Base-by-base conservation (phyloP, 2,113 vertebrate genomes). In the Lepidiolamprologus cunningtoni region DNA sequence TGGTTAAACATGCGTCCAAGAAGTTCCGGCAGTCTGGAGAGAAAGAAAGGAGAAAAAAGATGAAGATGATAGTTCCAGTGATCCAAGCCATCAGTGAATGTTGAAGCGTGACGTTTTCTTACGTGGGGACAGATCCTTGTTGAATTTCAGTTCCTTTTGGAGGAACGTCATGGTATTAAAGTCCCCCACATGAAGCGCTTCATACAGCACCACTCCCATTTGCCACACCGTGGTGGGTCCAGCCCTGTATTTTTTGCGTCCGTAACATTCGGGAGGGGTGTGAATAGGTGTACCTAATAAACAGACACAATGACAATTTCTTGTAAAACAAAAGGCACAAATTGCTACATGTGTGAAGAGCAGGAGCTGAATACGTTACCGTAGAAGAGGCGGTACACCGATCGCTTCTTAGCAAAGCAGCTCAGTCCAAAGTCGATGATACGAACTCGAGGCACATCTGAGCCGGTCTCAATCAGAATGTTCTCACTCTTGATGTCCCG, bases 381-480 rank as follows among this genome's bases (percentile, higher is more conserved):
- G 1, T 23, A 23, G 23, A 23, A 23, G 23, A 23, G 3, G 23
- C 23, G 23, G 23, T 23, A 23, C 23, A 23, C 23, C 23, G 23
- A 23, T 23, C 23, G 23, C 23, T 23, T 3, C 23, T 3, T 23
- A 23, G 23, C 23, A 23, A 23, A 23, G 23, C 23, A 23, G 23
- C 23, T 23, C 23, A 23, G 23, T 23, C 23, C 23, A 23, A 23
- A 23, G 23, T 23, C 23, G 3, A 23, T 23, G 23, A 23, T 23
- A 23, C 23, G 23, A 23, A 23, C 23, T 1, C 23, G 23, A 23
- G 23, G 23, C 23, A 23, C 23, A 23, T 23, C 23, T 23, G 23
- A 23, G 23, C 23, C 23, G 21, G 23, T 23, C 23, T 23, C 23
- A 23, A 82, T 86, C 7, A 89, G 40, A 14, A 92, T 16, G 45